Percentiles rank a stretch among this genome's conserved stretches.
phyloP scores from a whole-genome alignment of 2,113 vertebrate genomes.

The Barnardius zonarius region DNA sequence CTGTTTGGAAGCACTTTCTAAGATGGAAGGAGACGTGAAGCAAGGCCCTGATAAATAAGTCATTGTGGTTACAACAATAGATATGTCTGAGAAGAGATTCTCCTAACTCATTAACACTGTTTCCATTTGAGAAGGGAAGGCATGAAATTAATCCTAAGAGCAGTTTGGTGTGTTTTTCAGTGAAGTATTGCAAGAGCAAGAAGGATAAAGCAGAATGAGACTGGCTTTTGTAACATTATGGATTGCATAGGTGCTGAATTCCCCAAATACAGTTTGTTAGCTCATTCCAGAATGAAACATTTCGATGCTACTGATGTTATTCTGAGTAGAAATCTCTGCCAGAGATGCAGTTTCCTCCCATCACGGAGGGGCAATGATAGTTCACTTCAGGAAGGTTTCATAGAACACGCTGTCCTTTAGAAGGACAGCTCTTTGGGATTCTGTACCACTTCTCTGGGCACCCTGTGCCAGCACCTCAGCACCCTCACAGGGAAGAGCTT shows the following conservation, averaged over 20 bases:
- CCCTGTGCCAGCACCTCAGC: neutral
- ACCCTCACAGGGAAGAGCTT: neutral
- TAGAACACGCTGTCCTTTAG: neutral
- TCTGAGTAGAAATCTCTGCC: neutral
- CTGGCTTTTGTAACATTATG: neutral
- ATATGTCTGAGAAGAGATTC: slow-evolving; percentile 7
- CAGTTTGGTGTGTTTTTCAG: neutral
- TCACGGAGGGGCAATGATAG: neutral
- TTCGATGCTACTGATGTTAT: neutral
- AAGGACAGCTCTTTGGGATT: neutral
- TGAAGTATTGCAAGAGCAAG: neutral
- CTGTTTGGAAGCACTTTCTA: neutral
- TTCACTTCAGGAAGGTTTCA: neutral
- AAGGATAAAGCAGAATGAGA: neutral
- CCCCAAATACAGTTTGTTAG: neutral
- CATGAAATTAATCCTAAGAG: neutral
- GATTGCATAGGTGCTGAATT: neutral
- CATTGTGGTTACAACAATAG: neutral
- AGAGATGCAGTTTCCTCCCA: neutral
- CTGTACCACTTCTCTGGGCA: neutral
- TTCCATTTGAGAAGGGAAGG: neutral
- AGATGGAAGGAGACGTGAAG: neutral
- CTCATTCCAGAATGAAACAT: neutral
- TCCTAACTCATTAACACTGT: slow-evolving; percentile 1
- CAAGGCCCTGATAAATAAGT: slow-evolving; percentile 28